Evolutionary conservation across 2,797 vertebrate species (phyloP).

Genomic region (Harpagifer antarcticus): DNA sequence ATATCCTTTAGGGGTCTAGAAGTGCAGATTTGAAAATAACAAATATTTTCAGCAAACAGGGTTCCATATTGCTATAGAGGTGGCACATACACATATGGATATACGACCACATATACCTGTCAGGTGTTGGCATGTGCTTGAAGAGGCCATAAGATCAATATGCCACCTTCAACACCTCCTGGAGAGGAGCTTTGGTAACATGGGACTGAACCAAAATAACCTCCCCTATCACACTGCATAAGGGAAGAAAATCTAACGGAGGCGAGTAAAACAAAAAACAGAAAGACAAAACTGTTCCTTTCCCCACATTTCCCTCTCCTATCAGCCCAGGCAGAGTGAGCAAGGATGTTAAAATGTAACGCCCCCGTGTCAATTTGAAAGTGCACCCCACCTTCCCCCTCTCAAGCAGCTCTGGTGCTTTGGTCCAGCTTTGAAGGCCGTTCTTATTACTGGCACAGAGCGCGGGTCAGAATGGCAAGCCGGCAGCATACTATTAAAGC

Average conservation of each 20-base stretch:
- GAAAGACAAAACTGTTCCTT: conserved; percentile 63
- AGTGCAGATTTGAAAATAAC: conserved; percentile 53
- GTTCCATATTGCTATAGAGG: conserved; percentile 8
- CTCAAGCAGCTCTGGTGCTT: conserved; percentile 80
- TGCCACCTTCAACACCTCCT: conserved; percentile 75
- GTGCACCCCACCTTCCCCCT: conserved; percentile 67
- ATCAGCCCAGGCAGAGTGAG: conserved; percentile 66
- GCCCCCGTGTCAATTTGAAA: conserved; percentile 83
- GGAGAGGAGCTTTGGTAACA: conserved; percentile 60
- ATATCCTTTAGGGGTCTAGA: conserved; percentile 42
- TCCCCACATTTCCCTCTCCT: conserved; percentile 57
- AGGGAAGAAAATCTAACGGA: conserved; percentile 61
- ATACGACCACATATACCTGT: conserved; percentile 49
- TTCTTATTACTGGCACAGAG: conserved; percentile 86
- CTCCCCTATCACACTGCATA: conserved; percentile 57
- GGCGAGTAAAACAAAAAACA: conserved; percentile 40
- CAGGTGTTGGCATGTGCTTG: conserved; percentile 65
- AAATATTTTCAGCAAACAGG: conserved; percentile 36
- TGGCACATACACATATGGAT: conserved; percentile 38
- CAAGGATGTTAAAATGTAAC: conserved; percentile 80
- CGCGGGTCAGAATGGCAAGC: conserved; percentile 83
- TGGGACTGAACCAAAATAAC: conserved; percentile 71
- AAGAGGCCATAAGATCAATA: conserved; percentile 71
- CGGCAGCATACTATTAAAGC: conserved; percentile 85
- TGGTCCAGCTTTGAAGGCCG: conserved; percentile 82